Evolutionary conservation across 2,797 vertebrate species (phyloP).

Genomic region (Kryptolebias ocellatus): DNA sequence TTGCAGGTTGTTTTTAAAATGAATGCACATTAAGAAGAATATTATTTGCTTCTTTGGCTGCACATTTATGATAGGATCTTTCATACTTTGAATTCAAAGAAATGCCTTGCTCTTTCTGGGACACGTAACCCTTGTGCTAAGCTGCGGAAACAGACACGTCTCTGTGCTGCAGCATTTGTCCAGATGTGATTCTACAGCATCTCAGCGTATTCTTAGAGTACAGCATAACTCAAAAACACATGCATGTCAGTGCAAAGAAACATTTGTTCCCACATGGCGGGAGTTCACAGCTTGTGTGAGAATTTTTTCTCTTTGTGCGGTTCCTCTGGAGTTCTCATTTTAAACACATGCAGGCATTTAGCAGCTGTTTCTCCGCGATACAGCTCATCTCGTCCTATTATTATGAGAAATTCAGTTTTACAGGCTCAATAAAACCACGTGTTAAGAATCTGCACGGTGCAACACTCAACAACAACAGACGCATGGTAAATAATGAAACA

Average conservation of each 20-base stretch:
- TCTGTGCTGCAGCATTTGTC: conserved; percentile 49
- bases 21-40: background rate
- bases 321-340: conserved; percentile 21
- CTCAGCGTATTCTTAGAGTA: conserved; percentile 47
- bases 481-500: conserved; percentile 25
- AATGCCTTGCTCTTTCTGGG: conserved; percentile 34
- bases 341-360: conserved; percentile 27
- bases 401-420: conserved; percentile 32
- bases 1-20: background rate
- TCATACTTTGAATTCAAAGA: conserved; percentile 55
- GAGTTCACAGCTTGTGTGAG: conserved; percentile 26
- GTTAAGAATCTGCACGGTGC: conserved; percentile 13
- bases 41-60: background rate
- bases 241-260: conserved; percentile 16
- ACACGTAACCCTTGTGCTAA: conserved; percentile 35
- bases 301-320: conserved; percentile 7
- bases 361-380: conserved; percentile 10
- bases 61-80: conserved; percentile 18
- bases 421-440: background rate
- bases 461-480: conserved; percentile 7
- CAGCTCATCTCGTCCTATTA: conserved; percentile 15
- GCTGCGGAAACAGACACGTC: conserved; percentile 50
- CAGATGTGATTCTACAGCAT: conserved; percentile 59
- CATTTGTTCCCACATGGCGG: conserved; percentile 26
- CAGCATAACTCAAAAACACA: conserved; percentile 38